phyloP scores from a whole-genome alignment of 2,797 vertebrate species.

The Benthosema pterotum region DNA sequence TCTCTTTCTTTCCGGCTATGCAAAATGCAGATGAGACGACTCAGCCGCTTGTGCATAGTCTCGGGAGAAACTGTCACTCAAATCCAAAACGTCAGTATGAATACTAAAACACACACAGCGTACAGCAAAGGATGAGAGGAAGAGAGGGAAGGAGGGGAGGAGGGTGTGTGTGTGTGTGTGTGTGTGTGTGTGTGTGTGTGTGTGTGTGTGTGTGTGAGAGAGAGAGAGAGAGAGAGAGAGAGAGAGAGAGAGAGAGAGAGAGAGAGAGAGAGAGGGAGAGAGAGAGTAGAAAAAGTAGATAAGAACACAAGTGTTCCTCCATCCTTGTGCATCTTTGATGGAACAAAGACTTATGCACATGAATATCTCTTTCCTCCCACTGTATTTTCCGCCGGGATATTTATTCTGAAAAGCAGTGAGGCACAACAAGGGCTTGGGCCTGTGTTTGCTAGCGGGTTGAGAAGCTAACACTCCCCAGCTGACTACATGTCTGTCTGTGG shows the following conservation, averaged over 20 bases:
- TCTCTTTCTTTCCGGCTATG: conserved; percentile 76
- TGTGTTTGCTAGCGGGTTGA: conserved; percentile 78
- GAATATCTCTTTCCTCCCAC: conserved; percentile 70
- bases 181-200: too few species aligned
- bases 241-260: conserved; percentile 36
- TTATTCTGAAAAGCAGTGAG: conserved; percentile 76
- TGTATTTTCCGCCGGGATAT: conserved; percentile 76
- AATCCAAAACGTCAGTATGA: conserved; percentile 80
- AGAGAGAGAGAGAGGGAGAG: conserved; percentile 57
- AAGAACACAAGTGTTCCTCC: conserved; percentile 61
- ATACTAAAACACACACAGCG: conserved; percentile 76
- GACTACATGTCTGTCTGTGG: conserved; percentile 84
- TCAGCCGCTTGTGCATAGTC: conserved; percentile 76
- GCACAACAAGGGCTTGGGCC: conserved; percentile 76
- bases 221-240: conserved; percentile 34
- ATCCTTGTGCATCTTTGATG: conserved; percentile 66
- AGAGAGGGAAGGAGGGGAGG: conserved; percentile 14
- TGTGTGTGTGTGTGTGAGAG: conserved; percentile 30
- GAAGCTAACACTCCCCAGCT: conserved; percentile 80
- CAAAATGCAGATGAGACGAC: conserved; percentile 85
- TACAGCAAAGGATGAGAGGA: conserved; percentile 63
- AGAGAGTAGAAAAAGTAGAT: conserved; percentile 62
- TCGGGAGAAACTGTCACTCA: conserved; percentile 82
- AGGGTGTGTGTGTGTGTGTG: too few species aligned
- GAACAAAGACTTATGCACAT: conserved; percentile 75